phyloP scores from a whole-genome alignment of 2,113 vertebrate genomes.

The Fukomys damarensis region DNA sequence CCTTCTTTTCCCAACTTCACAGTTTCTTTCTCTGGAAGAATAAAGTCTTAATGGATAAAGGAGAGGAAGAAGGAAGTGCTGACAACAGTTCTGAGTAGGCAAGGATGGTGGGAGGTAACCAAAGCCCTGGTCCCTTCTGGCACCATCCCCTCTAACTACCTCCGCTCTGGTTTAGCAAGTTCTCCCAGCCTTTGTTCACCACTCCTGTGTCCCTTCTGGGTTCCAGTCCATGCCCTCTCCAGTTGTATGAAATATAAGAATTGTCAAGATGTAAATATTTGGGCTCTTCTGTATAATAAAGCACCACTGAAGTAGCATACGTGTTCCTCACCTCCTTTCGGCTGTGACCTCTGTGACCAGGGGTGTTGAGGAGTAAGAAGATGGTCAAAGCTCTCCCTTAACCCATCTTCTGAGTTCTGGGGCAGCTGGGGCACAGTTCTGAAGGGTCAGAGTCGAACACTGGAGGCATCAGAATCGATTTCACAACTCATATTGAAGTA shows the following conservation, averaged over 20 bases:
- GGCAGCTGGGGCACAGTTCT: not conserved
- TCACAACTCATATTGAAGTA: not conserved
- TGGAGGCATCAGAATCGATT: not conserved
- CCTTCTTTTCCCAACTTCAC: not conserved
- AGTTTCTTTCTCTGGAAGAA: not conserved
- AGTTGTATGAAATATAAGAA: slow-evolving; percentile 56
- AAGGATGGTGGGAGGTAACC: not conserved
- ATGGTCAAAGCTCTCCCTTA: not conserved
- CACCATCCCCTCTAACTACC: slow-evolving; percentile 25
- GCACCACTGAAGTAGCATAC: not conserved
- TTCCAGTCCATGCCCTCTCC: not conserved
- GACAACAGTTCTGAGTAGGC: not conserved
- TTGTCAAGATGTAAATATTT: slow-evolving; percentile 66
- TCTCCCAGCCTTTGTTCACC: not conserved
- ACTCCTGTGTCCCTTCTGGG: not conserved
- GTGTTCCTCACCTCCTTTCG: slow-evolving; percentile 1
- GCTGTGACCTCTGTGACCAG: not conserved
- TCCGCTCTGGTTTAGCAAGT: slow-evolving; percentile 15
- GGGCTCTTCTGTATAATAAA: slow-evolving; percentile 72
- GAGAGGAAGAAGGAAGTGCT: not conserved
- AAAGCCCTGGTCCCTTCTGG: not conserved
- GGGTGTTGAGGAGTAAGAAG: not conserved
- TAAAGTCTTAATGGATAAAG: not conserved
- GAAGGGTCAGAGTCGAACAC: not conserved
- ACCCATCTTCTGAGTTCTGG: not conserved